A percentile compares a stretch with the other conserved stretches of the same genome.
Evolutionary conservation across 2,113 vertebrate species (phyloP).

Genomic region (Pontoporia blainvillei): DNA sequence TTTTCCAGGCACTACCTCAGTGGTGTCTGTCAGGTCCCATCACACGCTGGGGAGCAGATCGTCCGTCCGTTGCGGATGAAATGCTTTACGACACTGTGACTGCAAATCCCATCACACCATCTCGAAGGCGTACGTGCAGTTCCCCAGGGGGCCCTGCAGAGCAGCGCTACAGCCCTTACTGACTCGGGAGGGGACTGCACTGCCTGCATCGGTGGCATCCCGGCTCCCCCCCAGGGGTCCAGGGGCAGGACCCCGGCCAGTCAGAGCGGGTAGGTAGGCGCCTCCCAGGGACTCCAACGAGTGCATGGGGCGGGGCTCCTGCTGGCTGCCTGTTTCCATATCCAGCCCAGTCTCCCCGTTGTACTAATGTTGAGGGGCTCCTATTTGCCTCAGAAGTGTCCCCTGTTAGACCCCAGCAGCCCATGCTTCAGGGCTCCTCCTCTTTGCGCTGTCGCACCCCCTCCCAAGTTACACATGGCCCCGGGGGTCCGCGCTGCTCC

Average conservation of each 20-base stretch:
- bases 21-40: neutral
- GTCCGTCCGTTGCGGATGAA: neutral
- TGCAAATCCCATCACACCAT: neutral
- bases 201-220: neutral
- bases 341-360: accelerated
- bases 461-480: neutral
- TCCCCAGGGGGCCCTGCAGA: neutral
- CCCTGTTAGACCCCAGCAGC: neutral
- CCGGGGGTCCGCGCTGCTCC: neutral
- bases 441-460: neutral
- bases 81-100: neutral
- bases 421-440: neutral
- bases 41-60: neutral
- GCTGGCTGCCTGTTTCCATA: neutral
- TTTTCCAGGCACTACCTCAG: neutral
- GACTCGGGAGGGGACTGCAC: neutral
- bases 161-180: neutral
- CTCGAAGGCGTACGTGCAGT: neutral
- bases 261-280: neutral
- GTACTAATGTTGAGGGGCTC: neutral
- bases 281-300: neutral
- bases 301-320: neutral
- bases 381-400: neutral
- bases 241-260: no score
- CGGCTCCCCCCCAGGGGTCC: neutral